Evolutionary conservation across 1,140 invertebrate genomes (phyloP).

Genomic region (Drosophila sechellia): DNA sequence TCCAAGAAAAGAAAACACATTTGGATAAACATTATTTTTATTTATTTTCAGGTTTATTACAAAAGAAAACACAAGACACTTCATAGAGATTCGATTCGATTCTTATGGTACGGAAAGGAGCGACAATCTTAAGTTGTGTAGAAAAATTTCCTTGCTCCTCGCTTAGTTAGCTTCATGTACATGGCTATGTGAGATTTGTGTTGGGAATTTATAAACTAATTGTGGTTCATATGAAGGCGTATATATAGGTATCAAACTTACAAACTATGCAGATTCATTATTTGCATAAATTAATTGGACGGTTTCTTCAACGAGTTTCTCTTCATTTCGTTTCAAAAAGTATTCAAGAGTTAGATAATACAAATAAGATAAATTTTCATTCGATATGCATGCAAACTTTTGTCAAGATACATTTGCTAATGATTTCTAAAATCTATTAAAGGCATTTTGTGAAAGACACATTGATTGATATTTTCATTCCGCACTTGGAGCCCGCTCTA

Average conservation of each 20-base stretch:
- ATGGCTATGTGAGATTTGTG: conserved; percentile 33
- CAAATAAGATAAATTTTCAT: conserved; percentile 34
- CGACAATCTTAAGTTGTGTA: conserved; percentile 27
- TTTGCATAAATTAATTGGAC: conserved; percentile 61
- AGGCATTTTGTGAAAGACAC: conserved; percentile 82
- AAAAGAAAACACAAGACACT: conserved; percentile 39
- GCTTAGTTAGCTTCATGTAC: conserved; percentile 17
- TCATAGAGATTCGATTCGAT: conserved; percentile 41
- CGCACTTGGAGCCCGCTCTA: conserved; percentile 54
- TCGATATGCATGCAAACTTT: conserved; percentile 39
- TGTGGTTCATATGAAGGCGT: conserved; percentile 27
- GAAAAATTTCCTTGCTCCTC: not conserved
- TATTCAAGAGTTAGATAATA: conserved; percentile 20
- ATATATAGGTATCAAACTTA: conserved; percentile 69
- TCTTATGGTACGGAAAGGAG: conserved; percentile 55
- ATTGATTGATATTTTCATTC: conserved; percentile 36
- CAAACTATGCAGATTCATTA: conserved; percentile 68
- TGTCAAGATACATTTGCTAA: conserved; percentile 47
- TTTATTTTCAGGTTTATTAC: conserved; percentile 47
- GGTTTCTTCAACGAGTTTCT: conserved; percentile 51
- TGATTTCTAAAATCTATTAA: conserved; percentile 82
- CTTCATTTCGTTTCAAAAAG: conserved; percentile 20
- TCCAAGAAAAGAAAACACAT: conserved; percentile 1
- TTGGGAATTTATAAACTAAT: conserved; percentile 31
- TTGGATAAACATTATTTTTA: conserved; percentile 25